Base-by-base conservation (phyloP, 2,888 invertebrate species). In the Lagria hirta region DNA sequence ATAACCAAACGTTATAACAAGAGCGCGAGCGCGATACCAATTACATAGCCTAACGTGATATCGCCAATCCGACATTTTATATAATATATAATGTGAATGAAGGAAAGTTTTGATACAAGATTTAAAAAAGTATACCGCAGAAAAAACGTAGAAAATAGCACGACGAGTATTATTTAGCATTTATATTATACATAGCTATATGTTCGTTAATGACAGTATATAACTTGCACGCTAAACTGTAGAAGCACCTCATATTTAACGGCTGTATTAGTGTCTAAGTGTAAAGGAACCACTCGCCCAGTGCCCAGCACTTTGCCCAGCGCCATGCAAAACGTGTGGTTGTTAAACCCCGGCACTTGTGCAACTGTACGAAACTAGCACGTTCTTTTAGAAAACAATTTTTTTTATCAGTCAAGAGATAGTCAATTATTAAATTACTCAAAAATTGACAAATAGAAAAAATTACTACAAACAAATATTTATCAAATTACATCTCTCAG, bases 81-180 rank as follows among this genome's bases (percentile, higher is more conserved):
- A 68, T 61, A 57, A 61, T 55, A 61, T 58, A 62, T 62, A 60
- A 65, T 65, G 60, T 63, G 66, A 69, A 63, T 61, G 69, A 57
- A 60, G 68, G 68, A 60, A 66, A 68, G 67, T 71, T 71, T 71
- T 71, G 70, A 70, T 71, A 71, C 69, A 66, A 68, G 65, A 68
- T 65, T 66, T 68, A 69, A 67, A n/a, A 54, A 68, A 67, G 68
- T 68, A 67, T 65, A 67, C 64, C 61, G 62, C 61, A 65, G 62
- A 62, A 55, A 59, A 62, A 36, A 60, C 52, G 51, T 60, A 61
- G 57, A 53, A 56, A 46, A 61, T 64, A 64, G 58, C 57, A 65
- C 56, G 64, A 66, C 62, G 64, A 67, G 66, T 67, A 65, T 66
- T 66, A 67, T 62, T 62, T 66, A 67, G 66, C 66, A 61, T 59